Base-by-base conservation (phyloP, 2,797 vertebrate genomes). In the Lateolabrax maculatus region DNA sequence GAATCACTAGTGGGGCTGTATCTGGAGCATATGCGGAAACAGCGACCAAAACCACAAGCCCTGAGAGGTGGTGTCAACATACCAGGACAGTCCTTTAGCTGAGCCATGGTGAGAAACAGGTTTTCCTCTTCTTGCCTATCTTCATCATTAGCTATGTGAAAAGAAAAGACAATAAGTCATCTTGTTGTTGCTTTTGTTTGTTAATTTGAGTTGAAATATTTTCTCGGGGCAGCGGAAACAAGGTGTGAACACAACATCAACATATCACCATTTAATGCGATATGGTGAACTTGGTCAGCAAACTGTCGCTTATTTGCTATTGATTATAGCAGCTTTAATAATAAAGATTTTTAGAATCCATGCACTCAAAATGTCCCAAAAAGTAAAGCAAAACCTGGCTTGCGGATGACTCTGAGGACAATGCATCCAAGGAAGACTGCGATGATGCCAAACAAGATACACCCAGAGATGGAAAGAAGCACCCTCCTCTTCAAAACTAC, bases 401-500 rank as follows among this genome's bases (percentile, higher is more conserved):
- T 96, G 69, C 80, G 90, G 10, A 39, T 56, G 23, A 92, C 0
- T 89, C 81, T 93, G 31, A 94, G 74, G 46, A 49, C 0, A 37
- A 94, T 75, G 61, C 92, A 95, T 55, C 93, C 94, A 2, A 93
- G 16, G 11, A 94, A 80, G 56, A 94, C 68, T 0, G 60, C 37
- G 0, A 89, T 44, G 51, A 96, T 88, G 27, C 92, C 91, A 37
- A 92, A 94, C 79, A 95, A 58, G 43, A 95, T 48, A 57, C 74
- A 91, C 44, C 94, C 94, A 29, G 92, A 91, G 82, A 96, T 92
- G 71, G 95, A 86, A 9, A 95, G 94, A 76, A 95, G 90, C n/a
- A 95, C 73, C 65, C 94, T 89, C 73, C 95, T 92, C 87, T 95
- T 96, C 65, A 95, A 64, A 77, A 95, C 95, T 96, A 65, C 27